A percentile compares a stretch with the other conserved stretches of the same genome.
These are phyloP conservation scores for Tor tambroides DNA, from an alignment of 2,113 vertebrate species.

Conservation along the genomic window DNA sequence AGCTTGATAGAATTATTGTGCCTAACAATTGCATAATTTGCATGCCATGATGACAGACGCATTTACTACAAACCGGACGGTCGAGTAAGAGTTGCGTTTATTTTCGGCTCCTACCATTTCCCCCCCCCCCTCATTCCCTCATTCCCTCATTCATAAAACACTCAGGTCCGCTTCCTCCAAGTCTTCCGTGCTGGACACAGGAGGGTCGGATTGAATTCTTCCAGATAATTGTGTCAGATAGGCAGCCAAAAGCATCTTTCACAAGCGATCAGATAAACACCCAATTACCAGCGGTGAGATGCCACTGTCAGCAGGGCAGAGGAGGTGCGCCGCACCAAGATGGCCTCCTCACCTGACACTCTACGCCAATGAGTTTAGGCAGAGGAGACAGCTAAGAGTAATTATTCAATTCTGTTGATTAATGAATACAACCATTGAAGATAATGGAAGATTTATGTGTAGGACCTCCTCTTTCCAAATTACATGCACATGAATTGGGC, in stretches of 20 bases:
- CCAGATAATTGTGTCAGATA: constrained; percentile 93
- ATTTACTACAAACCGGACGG: constrained; percentile 48
- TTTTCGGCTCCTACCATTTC: constrained; percentile 53
- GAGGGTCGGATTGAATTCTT: constrained; percentile 77
- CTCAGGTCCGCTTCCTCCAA: constrained; percentile 69
- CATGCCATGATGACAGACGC: constrained; percentile 58
- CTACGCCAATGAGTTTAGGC: constrained; percentile 58
- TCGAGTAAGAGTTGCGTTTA: constrained; percentile 55
- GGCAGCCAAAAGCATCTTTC: constrained; percentile 77
- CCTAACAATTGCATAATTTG: constrained; percentile 66
- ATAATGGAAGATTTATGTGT: constrained; percentile 72
- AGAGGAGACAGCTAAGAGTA: constrained; percentile 62
- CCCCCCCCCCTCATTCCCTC: no score
- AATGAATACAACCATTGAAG: constrained; percentile 70
- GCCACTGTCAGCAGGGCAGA: constrained; percentile 65
- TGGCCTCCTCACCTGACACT: constrained; percentile 63
- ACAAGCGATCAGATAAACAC: constrained; percentile 93
- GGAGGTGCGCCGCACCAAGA: constrained; percentile 47
- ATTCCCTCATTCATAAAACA: constrained; percentile 68
- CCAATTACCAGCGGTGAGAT: constrained; percentile 87
- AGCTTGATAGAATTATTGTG: constrained; percentile 59
- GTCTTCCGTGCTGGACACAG: constrained; percentile 50
- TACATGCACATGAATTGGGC: constrained; percentile 56
- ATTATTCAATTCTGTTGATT: constrained; percentile 79
- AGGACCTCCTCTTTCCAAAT: constrained; percentile 49